Evolutionary conservation across 2,888 invertebrate genomes (phyloP).

Genomic region (Tromatobia lineatoria): DNA sequence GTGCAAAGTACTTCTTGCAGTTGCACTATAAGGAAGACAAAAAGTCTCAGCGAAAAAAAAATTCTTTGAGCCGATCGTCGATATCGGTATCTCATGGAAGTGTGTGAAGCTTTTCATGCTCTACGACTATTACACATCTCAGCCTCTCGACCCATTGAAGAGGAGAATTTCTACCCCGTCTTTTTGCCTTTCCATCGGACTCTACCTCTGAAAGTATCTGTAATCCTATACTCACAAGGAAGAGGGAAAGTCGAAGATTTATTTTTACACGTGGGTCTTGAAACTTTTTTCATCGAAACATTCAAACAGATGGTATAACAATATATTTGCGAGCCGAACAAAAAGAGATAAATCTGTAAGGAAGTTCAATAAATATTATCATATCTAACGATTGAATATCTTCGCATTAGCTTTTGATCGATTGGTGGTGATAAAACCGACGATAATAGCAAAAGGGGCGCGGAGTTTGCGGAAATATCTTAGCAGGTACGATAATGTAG

Average conservation of each 20-base stretch:
- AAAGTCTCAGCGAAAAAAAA: neutral
- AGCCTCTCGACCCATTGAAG: neutral
- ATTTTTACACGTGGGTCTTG: neutral
- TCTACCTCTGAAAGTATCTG: neutral
- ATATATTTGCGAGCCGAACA: neutral
- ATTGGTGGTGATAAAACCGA: neutral
- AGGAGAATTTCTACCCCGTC: constrained; percentile 3
- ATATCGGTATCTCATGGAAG: neutral
- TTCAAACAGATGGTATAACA: neutral
- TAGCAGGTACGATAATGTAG: neutral
- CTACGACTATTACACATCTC: neutral
- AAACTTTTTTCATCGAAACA: neutral
- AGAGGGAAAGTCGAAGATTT: neutral
- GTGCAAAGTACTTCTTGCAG: constrained; percentile 22
- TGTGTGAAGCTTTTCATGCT: neutral
- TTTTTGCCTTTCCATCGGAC: neutral
- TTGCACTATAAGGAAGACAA: neutral
- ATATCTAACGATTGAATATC: neutral
- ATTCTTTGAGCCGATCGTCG: constrained; percentile 9
- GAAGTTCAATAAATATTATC: constrained; percentile 8
- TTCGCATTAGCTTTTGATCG: constrained; percentile 1
- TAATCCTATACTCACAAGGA: neutral
- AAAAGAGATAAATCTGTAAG: neutral
- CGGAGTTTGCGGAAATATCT: neutral
- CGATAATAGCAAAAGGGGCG: neutral